A percentile compares a stretch with the other conserved stretches of the same genome.
Evolutionary conservation across 2,888 invertebrate genomes (phyloP).

Genomic region (Acronicta leporina): DNA sequence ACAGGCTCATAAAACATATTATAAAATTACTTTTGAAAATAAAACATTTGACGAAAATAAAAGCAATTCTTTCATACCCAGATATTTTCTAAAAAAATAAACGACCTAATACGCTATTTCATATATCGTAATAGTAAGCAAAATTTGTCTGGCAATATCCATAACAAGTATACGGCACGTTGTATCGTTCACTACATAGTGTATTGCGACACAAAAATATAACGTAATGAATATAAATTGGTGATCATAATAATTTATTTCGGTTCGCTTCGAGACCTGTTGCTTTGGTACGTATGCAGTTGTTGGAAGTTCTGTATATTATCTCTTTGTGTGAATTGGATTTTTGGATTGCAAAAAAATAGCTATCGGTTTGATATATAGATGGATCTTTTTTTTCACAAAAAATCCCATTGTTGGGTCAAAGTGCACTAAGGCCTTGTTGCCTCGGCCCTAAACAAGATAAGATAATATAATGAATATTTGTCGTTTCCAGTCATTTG

Average conservation of each 20-base stretch:
- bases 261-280: conserved; percentile 47
- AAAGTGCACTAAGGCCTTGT: too few species aligned
- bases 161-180: conserved; percentile 44
- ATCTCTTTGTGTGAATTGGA: too few species aligned
- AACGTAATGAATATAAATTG: conserved; percentile 58
- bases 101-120: conserved; percentile 13
- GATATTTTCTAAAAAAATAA: conserved; percentile 9
- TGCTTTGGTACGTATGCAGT: conserved; percentile 49
- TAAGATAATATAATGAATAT: too few species aligned
- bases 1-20: background rate
- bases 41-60: background rate
- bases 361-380: too few species aligned
- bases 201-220: conserved; percentile 46
- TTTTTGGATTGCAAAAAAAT: too few species aligned
- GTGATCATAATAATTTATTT: conserved; percentile 58
- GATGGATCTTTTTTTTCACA: too few species aligned
- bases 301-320: background rate
- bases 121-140: conserved; percentile 20
- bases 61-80: background rate
- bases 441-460: too few species aligned
- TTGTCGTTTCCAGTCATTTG: too few species aligned
- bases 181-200: conserved; percentile 43
- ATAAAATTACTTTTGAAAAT: background rate
- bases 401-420: too few species aligned
- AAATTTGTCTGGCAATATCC: conserved; percentile 47